phyloP scores from a whole-genome alignment of 2,888 invertebrate genomes.

The Allolobophora icterica region DNA sequence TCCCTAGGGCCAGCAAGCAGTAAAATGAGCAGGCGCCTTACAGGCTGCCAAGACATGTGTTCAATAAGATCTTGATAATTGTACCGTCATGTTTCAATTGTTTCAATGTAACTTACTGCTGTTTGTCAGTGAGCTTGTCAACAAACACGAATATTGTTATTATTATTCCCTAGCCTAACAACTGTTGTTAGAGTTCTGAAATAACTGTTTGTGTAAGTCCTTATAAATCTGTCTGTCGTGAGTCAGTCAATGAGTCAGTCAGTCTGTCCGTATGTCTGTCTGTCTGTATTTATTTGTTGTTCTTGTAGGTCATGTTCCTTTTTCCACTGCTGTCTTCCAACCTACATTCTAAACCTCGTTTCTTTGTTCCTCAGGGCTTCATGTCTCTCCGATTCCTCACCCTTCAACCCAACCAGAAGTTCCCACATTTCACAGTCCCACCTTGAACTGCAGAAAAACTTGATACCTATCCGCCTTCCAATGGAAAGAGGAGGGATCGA shows the following conservation, averaged over 20 bases:
- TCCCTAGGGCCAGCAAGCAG: no score
- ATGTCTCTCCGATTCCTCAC: not conserved
- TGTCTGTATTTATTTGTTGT: not conserved
- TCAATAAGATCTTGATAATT: no score
- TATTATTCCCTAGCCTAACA: not conserved
- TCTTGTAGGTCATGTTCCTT: not conserved
- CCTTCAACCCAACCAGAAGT: not conserved
- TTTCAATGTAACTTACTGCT: no score
- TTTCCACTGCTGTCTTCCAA: not conserved
- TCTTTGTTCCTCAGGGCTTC: not conserved
- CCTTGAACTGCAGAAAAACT: not conserved
- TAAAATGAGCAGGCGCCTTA: no score
- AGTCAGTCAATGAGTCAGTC: no score
- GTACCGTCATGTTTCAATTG: no score
- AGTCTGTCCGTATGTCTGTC: no score
- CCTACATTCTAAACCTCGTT: not conserved
- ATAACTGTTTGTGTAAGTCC: not conserved
- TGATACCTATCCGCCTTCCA: not conserved
- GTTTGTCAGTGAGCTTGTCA: no score
- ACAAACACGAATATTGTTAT: no score
- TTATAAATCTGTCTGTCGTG: not conserved
- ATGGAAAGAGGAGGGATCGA: not conserved
- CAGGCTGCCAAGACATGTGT: no score
- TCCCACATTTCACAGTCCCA: conserved; percentile 6
- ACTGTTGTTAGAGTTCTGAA: not conserved